Percentiles rank a stretch among this genome's conserved stretches.
Conservation (phyloP, 1,140 invertebrate genomes). For the Calliphora vicina region DNA sequence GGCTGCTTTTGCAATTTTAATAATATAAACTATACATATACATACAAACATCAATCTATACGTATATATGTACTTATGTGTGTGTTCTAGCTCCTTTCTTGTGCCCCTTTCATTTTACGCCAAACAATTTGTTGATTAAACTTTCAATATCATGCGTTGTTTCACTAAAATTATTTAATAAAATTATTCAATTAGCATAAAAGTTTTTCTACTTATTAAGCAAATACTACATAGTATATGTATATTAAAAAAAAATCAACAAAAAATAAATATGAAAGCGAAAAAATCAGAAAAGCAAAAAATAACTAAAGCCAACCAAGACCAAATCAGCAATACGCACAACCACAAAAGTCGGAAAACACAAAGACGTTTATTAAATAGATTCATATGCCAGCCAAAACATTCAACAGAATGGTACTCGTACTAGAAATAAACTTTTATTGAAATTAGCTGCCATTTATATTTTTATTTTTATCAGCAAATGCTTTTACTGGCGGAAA, state of each 20-base stretch:
- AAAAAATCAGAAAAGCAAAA: too few relatives aligned
- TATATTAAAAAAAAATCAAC: background rate
- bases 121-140: background rate
- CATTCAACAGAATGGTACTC: background rate
- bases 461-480: background rate
- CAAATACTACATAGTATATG: background rate
- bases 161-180: background rate
- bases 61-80: too few relatives aligned
- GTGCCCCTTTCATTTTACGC: background rate
- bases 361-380: background rate
- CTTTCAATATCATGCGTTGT: background rate
- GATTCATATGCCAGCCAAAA: background rate
- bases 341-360: background rate
- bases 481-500: background rate
- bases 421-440: conserved; percentile 8
- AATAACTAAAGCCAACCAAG: background rate
- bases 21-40: too few relatives aligned
- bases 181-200: background rate
- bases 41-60: too few relatives aligned
- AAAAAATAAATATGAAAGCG: too few relatives aligned
- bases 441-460: background rate
- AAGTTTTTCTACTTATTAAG: conserved; percentile 4
- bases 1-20: background rate
- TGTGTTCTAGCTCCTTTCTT: background rate
- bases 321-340: too few relatives aligned